phyloP scores from a whole-genome alignment of 1,140 invertebrate species.

The Cotesia typhae region DNA sequence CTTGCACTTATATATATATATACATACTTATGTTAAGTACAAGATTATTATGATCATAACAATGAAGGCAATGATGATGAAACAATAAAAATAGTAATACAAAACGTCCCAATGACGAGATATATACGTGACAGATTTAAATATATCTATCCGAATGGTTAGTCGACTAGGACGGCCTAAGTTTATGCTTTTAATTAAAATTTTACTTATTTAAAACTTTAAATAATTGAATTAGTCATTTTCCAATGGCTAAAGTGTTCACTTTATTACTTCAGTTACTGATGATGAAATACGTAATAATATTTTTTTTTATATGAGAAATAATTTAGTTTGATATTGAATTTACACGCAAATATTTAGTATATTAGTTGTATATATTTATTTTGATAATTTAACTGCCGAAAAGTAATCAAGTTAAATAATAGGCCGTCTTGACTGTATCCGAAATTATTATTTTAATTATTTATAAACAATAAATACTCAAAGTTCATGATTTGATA shows the following conservation, averaged over 20 bases:
- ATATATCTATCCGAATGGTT: slow-evolving; percentile 44
- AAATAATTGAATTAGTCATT: too few species aligned
- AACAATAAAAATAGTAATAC: slow-evolving; percentile 53
- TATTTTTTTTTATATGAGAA: not conserved
- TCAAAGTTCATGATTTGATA: too few species aligned
- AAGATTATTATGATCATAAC: not conserved
- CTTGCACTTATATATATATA: too few species aligned
- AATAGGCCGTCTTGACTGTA: slow-evolving; percentile 31
- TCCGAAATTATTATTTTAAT: slow-evolving; percentile 21
- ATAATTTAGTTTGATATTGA: too few species aligned
- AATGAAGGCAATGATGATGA: slow-evolving; percentile 35
- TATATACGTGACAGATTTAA: slow-evolving; percentile 51
- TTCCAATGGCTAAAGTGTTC: slow-evolving; percentile 20
- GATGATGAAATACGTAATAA: not conserved
- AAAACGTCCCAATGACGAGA: slow-evolving; percentile 63
- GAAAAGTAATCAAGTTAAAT: not conserved
- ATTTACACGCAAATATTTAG: too few species aligned
- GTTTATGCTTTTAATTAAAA: slow-evolving; percentile 38
- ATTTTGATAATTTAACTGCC: not conserved
- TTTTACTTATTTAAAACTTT: slow-evolving; percentile 8
- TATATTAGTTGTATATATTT: not conserved
- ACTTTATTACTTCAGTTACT: slow-evolving; percentile 7
- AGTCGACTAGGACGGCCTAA: slow-evolving; percentile 38
- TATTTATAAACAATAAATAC: too few species aligned
- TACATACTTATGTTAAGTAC: not conserved